Base-by-base conservation (phyloP, 2,113 vertebrate species). In the Cryptomyrus ogoouensis region DNA sequence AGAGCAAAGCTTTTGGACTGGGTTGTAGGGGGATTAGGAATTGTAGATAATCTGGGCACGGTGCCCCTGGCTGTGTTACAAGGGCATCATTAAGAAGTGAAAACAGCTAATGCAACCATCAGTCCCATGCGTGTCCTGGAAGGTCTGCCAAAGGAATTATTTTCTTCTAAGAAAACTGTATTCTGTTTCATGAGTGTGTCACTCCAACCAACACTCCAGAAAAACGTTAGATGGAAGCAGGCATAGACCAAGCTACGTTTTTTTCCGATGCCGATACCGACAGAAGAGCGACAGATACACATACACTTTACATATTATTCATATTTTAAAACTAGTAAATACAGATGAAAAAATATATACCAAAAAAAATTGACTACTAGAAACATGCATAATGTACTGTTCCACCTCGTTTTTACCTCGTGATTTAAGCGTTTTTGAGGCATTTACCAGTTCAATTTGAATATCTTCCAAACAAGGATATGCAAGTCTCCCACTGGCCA, bases 41-140 rank as follows among this genome's bases (percentile, higher is more conserved):
- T 87, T 56, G n/a, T 53, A 87, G 27, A 53, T 87, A 87, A 27
- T 87, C 85, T 56, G 50, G 85, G 85, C 85, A 87, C n/a, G 5
- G 85, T 53, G 85, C 85, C 85, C 85, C 15, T 87, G 49, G 50
- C 85, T 8, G 85, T 56, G 27, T 52, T 56, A 53, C 85, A 87
- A 87, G 50, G 50, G 85, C 31, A 53, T 53, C 46, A 56, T 87
- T 87, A 53, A 53, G 50, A 87, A 53, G 27, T 19, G 27, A 87
- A 56, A 87, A 42, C 27, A 53, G 85, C 85, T 17, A 52, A 87
- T 52, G n/a, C 85, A 87, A 21, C 50, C 31, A 87, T 52, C 50
- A 53, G 49, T 35, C 42, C 17, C 44, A n/a, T n/a, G 83, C 19
- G 44, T 46, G 19, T 83, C 77, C 42, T 83, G 77, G 15, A 42